Evolutionary conservation across 2,113 vertebrate species (phyloP), one percentile per base, ranked within the genome.

Genomic region (Oxyruncus cristatus): DNA sequence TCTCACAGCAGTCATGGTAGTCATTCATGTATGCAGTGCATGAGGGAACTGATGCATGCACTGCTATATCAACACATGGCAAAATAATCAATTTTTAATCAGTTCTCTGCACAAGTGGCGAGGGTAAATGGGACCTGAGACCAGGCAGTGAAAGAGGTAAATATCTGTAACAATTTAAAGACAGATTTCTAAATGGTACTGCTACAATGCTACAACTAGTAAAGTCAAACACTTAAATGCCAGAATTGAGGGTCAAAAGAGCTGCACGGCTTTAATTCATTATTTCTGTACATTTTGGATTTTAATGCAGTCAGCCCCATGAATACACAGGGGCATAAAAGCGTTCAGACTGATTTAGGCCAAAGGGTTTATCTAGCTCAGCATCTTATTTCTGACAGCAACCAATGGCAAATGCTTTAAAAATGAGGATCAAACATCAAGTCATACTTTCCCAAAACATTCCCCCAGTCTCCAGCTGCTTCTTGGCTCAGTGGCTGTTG

Each of bases 71-170:
- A 58, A 53, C 11, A n/a, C 18, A 44, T 2, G 4, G 44, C 42
- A 93, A 85, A 74, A 50, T 30, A 92, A 90, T 88, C 33, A 32
- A 46, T 74, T 58, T 92, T 30, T 74, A 86, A 77, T 74, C 53
- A 62, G 21, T 46, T 20, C 17, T 62, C 26, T 46, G 55, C 67
- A 44, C 6, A 18, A 39, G 23, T 9, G 14, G 6, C 41, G n/a
- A 72, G 37, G 44, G 22, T 37, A 88, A 88, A 85, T 14, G 46
- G 13, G 33, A 73, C 23, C 23, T 53, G 58, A 88, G 49, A 56
- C 11, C 10, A 33, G 23, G 5, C 13, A 66, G 14, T 50, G 37
- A 74, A 85, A n/a, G 46, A 73, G 10, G 23, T 12, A 81, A 59
- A 8, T 61, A 16, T 50, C 61, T 49, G 20, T 27, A 42, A 15